These are phyloP conservation scores for Drosophila nikananu DNA, from an alignment of 1,140 invertebrate genomes.

Conservation along the genomic window DNA sequence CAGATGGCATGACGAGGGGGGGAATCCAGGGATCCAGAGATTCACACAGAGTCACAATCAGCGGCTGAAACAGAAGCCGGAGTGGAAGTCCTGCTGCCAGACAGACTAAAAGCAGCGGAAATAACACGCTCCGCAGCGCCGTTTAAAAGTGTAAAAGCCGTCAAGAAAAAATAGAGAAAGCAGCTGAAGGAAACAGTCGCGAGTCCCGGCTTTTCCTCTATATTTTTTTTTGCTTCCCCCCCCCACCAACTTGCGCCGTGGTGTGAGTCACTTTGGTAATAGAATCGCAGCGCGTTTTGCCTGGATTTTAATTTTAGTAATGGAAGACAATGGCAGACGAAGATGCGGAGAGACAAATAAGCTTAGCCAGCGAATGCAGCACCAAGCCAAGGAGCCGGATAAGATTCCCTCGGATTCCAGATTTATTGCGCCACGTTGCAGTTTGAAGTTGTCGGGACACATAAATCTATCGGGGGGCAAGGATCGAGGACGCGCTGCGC, in stretches of 20 bases:
- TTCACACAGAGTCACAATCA: conserved; percentile 37
- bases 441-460: conserved; percentile 73
- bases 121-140: conserved; percentile 71
- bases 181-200: conserved; percentile 44
- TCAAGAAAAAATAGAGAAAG: conserved; percentile 54
- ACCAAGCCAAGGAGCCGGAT: conserved; percentile 6
- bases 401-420: conserved; percentile 34
- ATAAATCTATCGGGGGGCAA: conserved; percentile 63
- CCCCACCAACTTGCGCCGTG: neutral
- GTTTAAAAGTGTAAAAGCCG: conserved; percentile 80
- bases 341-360: conserved; percentile 68
- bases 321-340: conserved; percentile 73
- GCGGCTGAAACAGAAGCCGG: conserved; percentile 32
- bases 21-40: conserved; percentile 22
- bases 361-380: conserved; percentile 60
- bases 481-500: conserved; percentile 1
- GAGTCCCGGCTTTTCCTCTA: conserved; percentile 4
- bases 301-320: conserved; percentile 82
- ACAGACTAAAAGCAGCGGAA: conserved; percentile 76
- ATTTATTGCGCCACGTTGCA: conserved; percentile 78
- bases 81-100: conserved; percentile 59
- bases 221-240: conserved; percentile 2
- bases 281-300: conserved; percentile 73
- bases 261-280: conserved; percentile 80
- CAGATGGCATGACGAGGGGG: conserved; percentile 26